phyloP scores from a whole-genome alignment of 2,113 vertebrate species.

The Sturnira hondurensis region DNA sequence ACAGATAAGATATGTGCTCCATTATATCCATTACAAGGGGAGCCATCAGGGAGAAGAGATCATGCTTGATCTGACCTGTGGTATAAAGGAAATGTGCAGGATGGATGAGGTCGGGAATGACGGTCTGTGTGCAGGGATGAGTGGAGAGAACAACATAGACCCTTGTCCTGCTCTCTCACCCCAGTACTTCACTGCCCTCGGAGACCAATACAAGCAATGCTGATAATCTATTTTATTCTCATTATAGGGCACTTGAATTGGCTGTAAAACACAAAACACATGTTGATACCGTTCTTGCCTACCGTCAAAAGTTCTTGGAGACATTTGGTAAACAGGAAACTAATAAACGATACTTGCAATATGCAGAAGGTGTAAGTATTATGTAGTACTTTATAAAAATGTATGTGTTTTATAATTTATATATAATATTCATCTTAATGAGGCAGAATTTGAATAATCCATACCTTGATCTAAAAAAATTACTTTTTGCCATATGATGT shows the following conservation, averaged over 20 bases:
- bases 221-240: conserved; percentile 57
- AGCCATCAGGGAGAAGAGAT: background rate
- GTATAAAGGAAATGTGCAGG: background rate
- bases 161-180: background rate
- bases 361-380: conserved; percentile 91
- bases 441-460: background rate
- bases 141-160: background rate
- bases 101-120: background rate
- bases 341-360: conserved; percentile 93
- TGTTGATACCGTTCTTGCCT: conserved; percentile 96
- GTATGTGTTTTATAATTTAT: background rate
- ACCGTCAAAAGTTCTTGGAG: conserved; percentile 90
- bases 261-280: conserved; percentile 98
- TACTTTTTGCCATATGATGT: background rate
- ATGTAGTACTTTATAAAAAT: background rate
- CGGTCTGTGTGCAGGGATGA: background rate
- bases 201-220: background rate
- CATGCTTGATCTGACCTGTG: background rate
- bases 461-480: background rate
- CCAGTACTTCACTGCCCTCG: background rate
- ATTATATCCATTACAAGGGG: too few relatives aligned
- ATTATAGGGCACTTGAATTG: conserved; percentile 93
- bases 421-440: background rate
- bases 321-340: conserved; percentile 93
- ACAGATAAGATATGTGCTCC: background rate